Base-by-base conservation (phyloP, 1,140 invertebrate species). In the Heliconius himera region DNA sequence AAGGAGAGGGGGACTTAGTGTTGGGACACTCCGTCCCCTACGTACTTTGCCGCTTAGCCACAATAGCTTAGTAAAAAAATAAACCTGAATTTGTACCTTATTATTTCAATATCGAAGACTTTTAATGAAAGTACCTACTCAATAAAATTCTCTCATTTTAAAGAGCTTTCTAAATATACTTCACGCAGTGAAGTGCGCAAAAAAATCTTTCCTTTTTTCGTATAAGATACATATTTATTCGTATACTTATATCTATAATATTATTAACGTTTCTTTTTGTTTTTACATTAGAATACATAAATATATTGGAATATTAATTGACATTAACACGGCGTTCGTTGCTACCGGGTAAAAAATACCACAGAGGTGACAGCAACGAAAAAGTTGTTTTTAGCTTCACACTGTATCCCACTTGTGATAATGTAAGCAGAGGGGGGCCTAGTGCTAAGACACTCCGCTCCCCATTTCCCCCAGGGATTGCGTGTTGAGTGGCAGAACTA, bases 111-210 rank as follows among this genome's bases (percentile, higher is more conserved):
- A 66, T 66, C 60, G 26, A 26, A 66, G 60, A 66, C 26, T 66
- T 66, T 66, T 66, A 66, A 66, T 66, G 60, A 66, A 66, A 66
- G 60, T 66, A 22, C 33, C 33, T 36, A 36, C 60, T 66, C 26
- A 66, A 66, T 66, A 66, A 66, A 66, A 66, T 13, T 11, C 60
- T 66, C 60, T 26, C 60, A 66, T 26, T 66, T 66, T 66, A 6
- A 22, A 66, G 60, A 66, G 60, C 60, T 66, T 66, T 66, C 60
- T 29, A 66, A 66, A 66, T 66, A 66, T 29, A 66, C 60, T 66
- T 66, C 22, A 66, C 60, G 60, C 60, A 29, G 60, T 66, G 9
- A 66, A 66, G 60, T 29, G 16, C 60, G 26, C n/a, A 66, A 66
- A 66, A 46, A 66, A 66, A 13, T 29, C 11, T n/a, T 66, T 4